Conservation (phyloP, 2,888 invertebrate species). For the Mechanitis messenoides region DNA sequence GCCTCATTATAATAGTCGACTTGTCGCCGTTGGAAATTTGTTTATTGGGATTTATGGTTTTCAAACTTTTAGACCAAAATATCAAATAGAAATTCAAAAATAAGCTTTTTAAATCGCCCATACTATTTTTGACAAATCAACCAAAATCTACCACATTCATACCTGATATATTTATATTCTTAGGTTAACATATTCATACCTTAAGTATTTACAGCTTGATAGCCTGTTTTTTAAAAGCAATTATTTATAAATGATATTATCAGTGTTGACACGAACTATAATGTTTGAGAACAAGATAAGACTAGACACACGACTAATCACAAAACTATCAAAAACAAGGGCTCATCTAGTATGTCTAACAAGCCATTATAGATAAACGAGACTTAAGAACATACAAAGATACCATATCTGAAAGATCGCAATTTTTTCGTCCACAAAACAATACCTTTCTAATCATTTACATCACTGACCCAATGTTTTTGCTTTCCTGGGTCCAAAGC, state of each 20-base stretch:
- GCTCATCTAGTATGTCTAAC: constrained; percentile 19
- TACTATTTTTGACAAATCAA: too few species aligned
- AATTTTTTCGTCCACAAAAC: constrained; percentile 8
- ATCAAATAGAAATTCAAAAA: not conserved
- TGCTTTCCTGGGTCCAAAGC: constrained; percentile 33
- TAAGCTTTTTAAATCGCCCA: not conserved
- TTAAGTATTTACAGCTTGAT: too few species aligned
- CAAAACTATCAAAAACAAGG: constrained; percentile 24
- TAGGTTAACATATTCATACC: too few species aligned
- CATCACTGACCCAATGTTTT: constrained; percentile 23
- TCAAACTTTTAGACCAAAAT: not conserved
- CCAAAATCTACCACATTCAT: too few species aligned
- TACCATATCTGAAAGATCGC: constrained; percentile 10
- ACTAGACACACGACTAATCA: constrained; percentile 19
- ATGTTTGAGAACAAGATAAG: constrained; percentile 25
- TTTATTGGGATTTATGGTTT: constrained; percentile 19
- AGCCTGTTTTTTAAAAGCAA: too few species aligned
- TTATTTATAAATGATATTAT: constrained; percentile 6
- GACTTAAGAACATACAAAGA: constrained; percentile 14
- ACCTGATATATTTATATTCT: too few species aligned
- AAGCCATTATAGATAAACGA: constrained; percentile 22
- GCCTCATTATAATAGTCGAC: constrained; percentile 18
- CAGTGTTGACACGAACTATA: constrained; percentile 17
- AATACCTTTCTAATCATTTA: constrained; percentile 17
- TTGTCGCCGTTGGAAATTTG: constrained; percentile 22